phyloP scores from a whole-genome alignment of 2,888 invertebrate genomes.

The Synergus gifuensis region DNA sequence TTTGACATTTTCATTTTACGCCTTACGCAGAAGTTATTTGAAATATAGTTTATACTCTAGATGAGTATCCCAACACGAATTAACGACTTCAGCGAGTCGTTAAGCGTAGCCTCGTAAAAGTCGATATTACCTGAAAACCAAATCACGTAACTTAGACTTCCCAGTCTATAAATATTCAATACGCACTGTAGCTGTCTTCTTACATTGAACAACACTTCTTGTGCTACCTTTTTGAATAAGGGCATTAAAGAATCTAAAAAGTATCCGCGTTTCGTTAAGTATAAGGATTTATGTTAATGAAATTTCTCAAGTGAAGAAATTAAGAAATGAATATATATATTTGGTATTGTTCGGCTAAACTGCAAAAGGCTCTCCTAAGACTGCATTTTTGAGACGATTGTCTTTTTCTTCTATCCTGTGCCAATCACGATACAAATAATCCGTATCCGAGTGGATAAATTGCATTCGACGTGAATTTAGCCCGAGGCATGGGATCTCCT shows the following conservation, averaged over 20 bases:
- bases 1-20: slow-evolving; percentile 69
- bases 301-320: background rate
- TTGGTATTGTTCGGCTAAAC: background rate
- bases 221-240: background rate
- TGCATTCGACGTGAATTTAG: slow-evolving; percentile 59
- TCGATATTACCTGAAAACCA: slow-evolving; percentile 61
- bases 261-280: background rate
- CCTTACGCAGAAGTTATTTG: slow-evolving; percentile 60
- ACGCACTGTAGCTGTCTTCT: background rate
- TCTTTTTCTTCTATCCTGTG: slow-evolving; percentile 25
- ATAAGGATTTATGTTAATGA: too few species aligned
- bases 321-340: background rate
- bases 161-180: slow-evolving; percentile 27
- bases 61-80: slow-evolving; percentile 54
- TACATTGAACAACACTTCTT: background rate
- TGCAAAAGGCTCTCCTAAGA: background rate
- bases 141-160: slow-evolving; percentile 43
- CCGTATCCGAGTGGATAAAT: slow-evolving; percentile 54
- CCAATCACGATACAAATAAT: slow-evolving; percentile 30
- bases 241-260: background rate
- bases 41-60: slow-evolving; percentile 58
- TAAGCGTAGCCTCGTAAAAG: slow-evolving; percentile 58
- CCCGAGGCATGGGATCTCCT: slow-evolving; percentile 67
- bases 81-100: slow-evolving; percentile 64
- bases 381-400: background rate